Conservation (phyloP, 2,888 invertebrate species). For the Eueremaeus valkanovi region DNA sequence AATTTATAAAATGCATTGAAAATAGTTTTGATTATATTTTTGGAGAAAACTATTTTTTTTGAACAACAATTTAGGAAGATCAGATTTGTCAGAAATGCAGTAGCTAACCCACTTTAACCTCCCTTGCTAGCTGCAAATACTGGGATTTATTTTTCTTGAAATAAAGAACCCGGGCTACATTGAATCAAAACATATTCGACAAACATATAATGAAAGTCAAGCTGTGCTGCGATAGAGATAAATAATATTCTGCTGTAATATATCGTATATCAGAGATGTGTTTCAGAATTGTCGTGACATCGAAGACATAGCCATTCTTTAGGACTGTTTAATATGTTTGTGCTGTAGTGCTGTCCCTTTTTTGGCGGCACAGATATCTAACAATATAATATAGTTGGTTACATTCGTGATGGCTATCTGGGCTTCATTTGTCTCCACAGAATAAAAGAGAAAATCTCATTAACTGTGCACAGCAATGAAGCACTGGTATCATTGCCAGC, state of each 20-base stretch:
- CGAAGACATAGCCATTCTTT: background rate
- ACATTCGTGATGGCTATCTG: conserved; percentile 30
- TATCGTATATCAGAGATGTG: background rate
- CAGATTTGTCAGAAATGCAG: too few relatives aligned
- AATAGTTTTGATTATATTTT: too few relatives aligned
- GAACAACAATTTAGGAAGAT: too few relatives aligned
- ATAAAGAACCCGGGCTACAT: too few relatives aligned
- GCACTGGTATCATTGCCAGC: background rate
- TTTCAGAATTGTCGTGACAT: conserved; percentile 13
- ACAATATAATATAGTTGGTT: conserved; percentile 9
- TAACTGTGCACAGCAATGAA: conserved; percentile 20
- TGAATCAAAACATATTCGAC: too few relatives aligned
- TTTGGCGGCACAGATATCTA: conserved; percentile 14
- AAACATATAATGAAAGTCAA: background rate
- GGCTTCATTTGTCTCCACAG: conserved; percentile 34
- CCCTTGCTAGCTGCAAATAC: too few relatives aligned
- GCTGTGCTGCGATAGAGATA: background rate
- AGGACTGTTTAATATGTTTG: conserved; percentile 30
- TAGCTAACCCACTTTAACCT: too few relatives aligned
- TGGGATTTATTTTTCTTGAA: too few relatives aligned
- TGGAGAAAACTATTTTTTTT: too few relatives aligned
- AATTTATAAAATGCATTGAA: background rate
- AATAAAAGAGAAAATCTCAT: conserved; percentile 36
- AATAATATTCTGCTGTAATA: conserved; percentile 16
- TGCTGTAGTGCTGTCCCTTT: conserved; percentile 29